A percentile compares a stretch with the other conserved stretches of the same genome.
Conservation (phyloP, 2,888 invertebrate species). For the Celastrina argiolus region DNA sequence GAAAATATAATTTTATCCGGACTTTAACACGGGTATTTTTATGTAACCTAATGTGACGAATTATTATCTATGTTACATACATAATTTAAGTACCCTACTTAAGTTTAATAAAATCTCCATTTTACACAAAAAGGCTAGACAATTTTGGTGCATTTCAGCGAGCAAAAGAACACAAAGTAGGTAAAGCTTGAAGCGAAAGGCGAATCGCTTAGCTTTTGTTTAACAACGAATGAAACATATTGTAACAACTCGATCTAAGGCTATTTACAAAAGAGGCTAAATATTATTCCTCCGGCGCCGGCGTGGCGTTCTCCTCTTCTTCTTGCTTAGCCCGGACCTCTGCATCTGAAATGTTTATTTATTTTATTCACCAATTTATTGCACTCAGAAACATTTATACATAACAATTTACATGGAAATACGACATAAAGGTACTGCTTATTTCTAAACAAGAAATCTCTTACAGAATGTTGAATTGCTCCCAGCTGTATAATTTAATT, state of each 20-base stretch:
- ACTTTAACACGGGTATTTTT: not conserved
- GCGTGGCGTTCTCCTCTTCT: constrained; percentile 55
- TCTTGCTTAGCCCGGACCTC: constrained; percentile 75
- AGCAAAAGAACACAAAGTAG: constrained; percentile 26
- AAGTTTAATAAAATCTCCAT: constrained; percentile 17
- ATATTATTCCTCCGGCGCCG: constrained; percentile 72
- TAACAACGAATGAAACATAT: constrained; percentile 61
- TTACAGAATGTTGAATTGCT: too few relatives aligned
- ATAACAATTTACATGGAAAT: too few relatives aligned
- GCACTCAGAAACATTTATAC: too few relatives aligned
- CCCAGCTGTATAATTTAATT: too few relatives aligned
- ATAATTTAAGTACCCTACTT: constrained; percentile 9
- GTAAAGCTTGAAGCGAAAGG: constrained; percentile 28
- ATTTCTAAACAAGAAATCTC: too few relatives aligned
- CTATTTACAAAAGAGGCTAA: constrained; percentile 75
- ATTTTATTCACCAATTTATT: too few relatives aligned
- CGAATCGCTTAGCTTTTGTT: constrained; percentile 54
- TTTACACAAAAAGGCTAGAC: constrained; percentile 15
- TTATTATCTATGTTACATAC: not conserved
- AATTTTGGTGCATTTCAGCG: constrained; percentile 18
- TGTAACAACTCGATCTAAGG: constrained; percentile 65
- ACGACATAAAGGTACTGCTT: too few relatives aligned
- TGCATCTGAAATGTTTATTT: constrained; percentile 67
- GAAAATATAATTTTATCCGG: not conserved
- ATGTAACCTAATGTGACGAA: not conserved